These are phyloP conservation scores for Dinothrombium tinctorium DNA, from an alignment of 1,140 invertebrate species.

Conservation along the genomic window DNA sequence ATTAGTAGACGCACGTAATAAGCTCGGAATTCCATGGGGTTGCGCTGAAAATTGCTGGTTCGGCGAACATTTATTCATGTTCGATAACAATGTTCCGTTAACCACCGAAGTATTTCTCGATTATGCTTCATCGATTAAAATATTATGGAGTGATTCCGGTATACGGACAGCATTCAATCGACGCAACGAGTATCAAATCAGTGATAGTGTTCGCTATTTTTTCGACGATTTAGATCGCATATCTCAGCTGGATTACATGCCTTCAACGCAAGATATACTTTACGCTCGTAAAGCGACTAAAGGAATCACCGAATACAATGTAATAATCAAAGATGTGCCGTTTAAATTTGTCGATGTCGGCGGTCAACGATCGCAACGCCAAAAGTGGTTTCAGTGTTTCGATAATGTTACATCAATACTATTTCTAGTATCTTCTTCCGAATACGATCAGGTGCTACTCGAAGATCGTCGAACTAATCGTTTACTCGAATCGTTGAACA, in stretches of 20 bases:
- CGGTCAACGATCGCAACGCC: conserved; percentile 86
- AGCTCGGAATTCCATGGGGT: conserved; percentile 76
- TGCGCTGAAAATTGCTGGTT: conserved; percentile 46
- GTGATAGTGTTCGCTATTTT: conserved; percentile 84
- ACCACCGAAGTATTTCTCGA: conserved; percentile 55
- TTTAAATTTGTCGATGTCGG: conserved; percentile 93
- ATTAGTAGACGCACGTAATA: conserved; percentile 75
- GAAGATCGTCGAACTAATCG: conserved; percentile 86
- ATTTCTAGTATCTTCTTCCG: conserved; percentile 84
- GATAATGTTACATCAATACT: conserved; percentile 84
- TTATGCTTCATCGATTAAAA: conserved; percentile 50
- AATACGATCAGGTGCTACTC: conserved; percentile 82
- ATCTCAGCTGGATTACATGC: conserved; percentile 52
- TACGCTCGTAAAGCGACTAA: conserved; percentile 89
- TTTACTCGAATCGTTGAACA: conserved; percentile 74
- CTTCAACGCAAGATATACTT: conserved; percentile 76
- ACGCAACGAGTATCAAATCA: conserved; percentile 81
- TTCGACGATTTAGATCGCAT: conserved; percentile 71
- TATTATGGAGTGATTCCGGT: conserved; percentile 64
- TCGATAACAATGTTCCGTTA: conserved; percentile 37
- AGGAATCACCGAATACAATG: conserved; percentile 81
- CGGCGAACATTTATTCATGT: conserved; percentile 26
- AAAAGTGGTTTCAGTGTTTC: conserved; percentile 96
- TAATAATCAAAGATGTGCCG: conserved; percentile 77
- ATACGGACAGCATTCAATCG: conserved; percentile 70